phyloP scores from a whole-genome alignment of 2,113 vertebrate genomes.

The Stictonetta naevosa region DNA sequence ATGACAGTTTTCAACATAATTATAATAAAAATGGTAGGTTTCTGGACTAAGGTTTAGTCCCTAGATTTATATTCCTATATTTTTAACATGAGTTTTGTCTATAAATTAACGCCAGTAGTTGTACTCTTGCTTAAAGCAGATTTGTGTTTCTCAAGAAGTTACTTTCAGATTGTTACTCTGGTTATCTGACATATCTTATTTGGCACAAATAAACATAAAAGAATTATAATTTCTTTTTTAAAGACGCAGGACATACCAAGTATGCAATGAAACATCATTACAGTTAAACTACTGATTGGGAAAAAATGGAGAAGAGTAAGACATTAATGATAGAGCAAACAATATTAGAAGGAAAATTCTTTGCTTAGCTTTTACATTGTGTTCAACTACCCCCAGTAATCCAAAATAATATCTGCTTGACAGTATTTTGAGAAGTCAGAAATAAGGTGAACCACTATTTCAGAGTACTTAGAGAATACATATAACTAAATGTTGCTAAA shows the following conservation, averaged over 20 bases:
- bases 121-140: neutral
- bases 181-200: neutral
- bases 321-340: neutral
- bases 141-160: neutral
- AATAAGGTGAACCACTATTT: neutral
- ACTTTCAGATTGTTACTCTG: neutral
- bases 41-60: too few relatives aligned
- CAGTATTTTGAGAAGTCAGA: neutral
- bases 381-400: neutral
- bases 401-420: neutral
- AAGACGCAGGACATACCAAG: neutral
- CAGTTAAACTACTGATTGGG: neutral
- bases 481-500: neutral
- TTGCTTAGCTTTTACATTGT: neutral
- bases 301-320: neutral
- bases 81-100: neutral
- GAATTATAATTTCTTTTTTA: neutral
- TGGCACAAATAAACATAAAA: neutral
- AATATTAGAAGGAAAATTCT: neutral
- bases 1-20: neutral
- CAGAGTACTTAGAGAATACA: neutral
- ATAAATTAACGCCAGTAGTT: neutral
- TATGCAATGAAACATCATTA: neutral
- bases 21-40: too few relatives aligned
- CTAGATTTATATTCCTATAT: neutral